phyloP scores from a whole-genome alignment of 2,113 vertebrate genomes.

The Callaeas wilsoni region DNA sequence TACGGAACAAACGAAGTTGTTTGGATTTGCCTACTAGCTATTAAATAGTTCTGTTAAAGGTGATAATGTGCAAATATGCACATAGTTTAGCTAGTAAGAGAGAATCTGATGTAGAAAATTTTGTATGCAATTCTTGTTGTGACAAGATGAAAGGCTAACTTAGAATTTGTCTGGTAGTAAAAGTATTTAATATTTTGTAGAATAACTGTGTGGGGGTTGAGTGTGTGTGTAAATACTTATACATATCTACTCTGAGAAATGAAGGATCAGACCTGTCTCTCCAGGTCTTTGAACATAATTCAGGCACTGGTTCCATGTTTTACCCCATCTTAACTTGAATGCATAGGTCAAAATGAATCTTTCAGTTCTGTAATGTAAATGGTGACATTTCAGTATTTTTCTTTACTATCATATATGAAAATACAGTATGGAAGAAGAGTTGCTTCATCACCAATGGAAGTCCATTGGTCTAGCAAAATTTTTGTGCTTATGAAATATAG shows the following conservation, averaged over 20 bases:
- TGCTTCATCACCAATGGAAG: neutral
- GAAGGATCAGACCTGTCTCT: neutral
- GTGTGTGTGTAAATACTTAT: neutral
- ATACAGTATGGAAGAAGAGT: neutral
- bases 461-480: neutral
- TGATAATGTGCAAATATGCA: neutral
- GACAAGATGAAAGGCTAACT: neutral
- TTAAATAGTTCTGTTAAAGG: neutral
- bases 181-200: neutral
- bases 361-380: neutral
- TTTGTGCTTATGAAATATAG: neutral
- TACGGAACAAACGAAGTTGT: neutral
- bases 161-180: neutral
- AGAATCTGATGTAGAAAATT: neutral
- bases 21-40: slow-evolving; percentile 14
- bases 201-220: accelerated
- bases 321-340: neutral
- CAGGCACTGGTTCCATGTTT: neutral
- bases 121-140: neutral
- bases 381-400: neutral
- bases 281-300: neutral
- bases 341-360: neutral
- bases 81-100: neutral
- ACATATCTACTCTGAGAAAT: accelerated
- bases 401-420: neutral